Conservation (phyloP, 2,797 vertebrate genomes). For the Threskiornis aethiopicus region DNA sequence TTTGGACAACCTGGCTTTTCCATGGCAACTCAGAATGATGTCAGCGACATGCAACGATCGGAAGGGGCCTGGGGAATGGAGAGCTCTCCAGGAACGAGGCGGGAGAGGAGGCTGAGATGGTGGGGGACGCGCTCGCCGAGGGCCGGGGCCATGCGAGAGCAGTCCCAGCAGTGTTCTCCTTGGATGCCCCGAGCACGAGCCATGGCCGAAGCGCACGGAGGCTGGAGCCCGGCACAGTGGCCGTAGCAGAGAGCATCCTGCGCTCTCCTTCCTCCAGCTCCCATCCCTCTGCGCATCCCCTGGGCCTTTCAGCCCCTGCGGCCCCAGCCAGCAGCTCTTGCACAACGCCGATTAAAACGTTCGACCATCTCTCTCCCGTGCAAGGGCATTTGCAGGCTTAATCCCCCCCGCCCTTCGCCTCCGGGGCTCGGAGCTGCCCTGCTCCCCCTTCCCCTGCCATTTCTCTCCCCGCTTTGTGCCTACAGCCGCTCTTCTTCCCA, state of each 20-base stretch:
- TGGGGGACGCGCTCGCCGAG: fast-evolving
- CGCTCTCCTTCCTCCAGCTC: background rate
- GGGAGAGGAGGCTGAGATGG: background rate
- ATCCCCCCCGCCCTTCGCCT: background rate
- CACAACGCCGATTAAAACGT: background rate
- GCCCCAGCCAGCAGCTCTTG: background rate
- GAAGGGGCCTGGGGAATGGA: background rate
- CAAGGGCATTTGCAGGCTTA: background rate
- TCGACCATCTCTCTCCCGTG: fast-evolving
- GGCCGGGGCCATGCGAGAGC: fast-evolving
- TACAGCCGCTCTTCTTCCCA: background rate
- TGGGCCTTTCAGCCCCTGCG: fast-evolving
- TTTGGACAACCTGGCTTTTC: slow-evolving; percentile 34
- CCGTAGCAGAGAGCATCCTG: background rate
- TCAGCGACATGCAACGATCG: background rate
- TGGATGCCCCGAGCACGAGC: background rate
- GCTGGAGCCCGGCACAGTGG: fast-evolving
- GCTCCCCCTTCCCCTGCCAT: background rate
- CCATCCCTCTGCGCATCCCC: background rate
- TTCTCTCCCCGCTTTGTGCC: background rate
- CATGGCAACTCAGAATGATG: slow-evolving; percentile 25
- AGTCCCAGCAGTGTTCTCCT: background rate
- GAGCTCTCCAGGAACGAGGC: background rate
- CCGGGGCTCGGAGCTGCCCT: background rate
- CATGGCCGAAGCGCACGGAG: fast-evolving